A percentile compares a stretch with the other conserved stretches of the same genome.
These are phyloP conservation scores for Rallus crepitans DNA, from an alignment of 2,797 vertebrate species.

Conservation along the genomic window DNA sequence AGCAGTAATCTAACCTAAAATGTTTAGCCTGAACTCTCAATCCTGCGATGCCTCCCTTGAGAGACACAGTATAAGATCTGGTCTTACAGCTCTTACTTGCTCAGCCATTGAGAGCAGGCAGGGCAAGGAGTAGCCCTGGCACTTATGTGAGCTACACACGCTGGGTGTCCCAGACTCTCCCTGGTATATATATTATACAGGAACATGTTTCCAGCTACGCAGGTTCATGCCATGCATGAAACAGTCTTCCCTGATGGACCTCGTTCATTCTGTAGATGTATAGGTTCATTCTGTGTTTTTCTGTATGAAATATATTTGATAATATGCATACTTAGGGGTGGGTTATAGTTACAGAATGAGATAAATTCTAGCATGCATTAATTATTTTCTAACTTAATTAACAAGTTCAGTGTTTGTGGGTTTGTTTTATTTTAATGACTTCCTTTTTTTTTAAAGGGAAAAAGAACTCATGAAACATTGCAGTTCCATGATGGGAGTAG, in stretches of 20 bases:
- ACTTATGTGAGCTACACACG: neutral
- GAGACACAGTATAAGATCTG: neutral
- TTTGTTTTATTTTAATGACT: neutral
- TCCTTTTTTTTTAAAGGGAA: neutral
- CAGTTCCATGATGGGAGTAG: neutral
- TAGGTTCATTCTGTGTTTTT: neutral
- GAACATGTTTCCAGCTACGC: neutral
- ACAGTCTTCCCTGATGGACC: neutral
- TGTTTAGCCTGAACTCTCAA: neutral
- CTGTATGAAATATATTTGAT: neutral
- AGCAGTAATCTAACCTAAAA: neutral
- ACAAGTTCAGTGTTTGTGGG: neutral
- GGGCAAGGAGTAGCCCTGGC: neutral
- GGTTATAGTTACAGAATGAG: neutral
- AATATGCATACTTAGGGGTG: neutral
- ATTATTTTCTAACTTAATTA: neutral
- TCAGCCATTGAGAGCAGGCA: neutral
- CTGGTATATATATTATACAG: neutral
- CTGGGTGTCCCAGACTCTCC: neutral
- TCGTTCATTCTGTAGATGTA: neutral
- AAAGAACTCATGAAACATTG: neutral
- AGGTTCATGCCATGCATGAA: neutral
- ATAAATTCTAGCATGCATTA: neutral
- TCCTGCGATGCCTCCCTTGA: neutral
- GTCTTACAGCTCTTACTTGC: neutral